Base-by-base conservation (phyloP, 2,888 invertebrate genomes). In the Volucella bombylans region DNA sequence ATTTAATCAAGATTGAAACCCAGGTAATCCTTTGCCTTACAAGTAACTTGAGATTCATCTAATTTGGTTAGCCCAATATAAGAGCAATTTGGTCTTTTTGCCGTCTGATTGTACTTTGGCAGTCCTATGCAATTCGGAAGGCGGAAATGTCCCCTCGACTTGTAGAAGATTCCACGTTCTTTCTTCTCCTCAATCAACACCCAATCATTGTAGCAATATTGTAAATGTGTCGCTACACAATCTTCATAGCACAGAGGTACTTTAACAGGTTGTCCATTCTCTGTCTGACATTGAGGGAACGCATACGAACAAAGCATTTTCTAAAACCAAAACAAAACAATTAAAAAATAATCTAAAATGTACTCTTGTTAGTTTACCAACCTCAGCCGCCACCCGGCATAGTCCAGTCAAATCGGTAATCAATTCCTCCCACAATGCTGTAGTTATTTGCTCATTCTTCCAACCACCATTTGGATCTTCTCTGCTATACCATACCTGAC, bases 191-290 rank as follows among this genome's bases (percentile, higher is more conserved):
- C 97, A 73, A 98, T 95, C 76, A 96, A 92, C 31, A 96, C 96
- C 98, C 98, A 98, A 90, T 98, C 97, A 90, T 96, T 96, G 91
- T 96, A 97, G 92, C 98, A 99, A 92, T 97, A 97, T 89, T 97
- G 94, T 91, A 96, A 95, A 90, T 96, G 95, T 38, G 97, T 96
- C 69, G 98, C 98, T 90, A 96, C 94, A 90, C 98, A 99, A 90
- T 98, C 98, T 93, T 98, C 98, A 89, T 96, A 96, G 92, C 98
- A 98, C 6, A 98, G 92, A 4, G 97, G 97, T 79, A 97, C 93
- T 67, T 94, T 95, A 86, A 94, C 93, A 4, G 96, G 94, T 78
- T 94, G 93, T 64, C 95, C 94, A 73, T 92, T 91, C 89, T 94
- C 94, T 88, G 94, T 92, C 82, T 95, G 93, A 90, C 97, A 98